Evolutionary conservation across 2,113 vertebrate genomes (phyloP).

Genomic region (Columbina picui): DNA sequence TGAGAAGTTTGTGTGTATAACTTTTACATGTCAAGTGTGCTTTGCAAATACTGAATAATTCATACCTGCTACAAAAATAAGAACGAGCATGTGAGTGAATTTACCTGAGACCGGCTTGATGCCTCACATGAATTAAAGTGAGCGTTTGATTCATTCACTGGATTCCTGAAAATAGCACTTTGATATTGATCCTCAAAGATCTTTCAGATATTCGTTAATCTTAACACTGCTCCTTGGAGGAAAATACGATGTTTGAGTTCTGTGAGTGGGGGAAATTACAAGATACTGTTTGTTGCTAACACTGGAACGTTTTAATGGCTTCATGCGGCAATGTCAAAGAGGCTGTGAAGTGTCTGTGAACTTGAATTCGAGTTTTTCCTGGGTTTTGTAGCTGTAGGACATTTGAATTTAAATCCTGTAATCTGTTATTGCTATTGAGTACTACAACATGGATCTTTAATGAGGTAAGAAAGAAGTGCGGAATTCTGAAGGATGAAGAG

Average conservation of each 20-base stretch:
- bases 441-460: neutral
- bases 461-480: neutral
- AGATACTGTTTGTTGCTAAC: rapidly evolving
- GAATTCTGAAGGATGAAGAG: neutral
- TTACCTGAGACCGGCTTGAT: conserved; percentile 34
- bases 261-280: neutral
- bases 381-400: neutral
- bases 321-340: neutral
- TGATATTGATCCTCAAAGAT: conserved; percentile 44
- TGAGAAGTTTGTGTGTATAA: neutral
- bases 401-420: neutral
- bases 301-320: neutral
- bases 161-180: conserved; percentile 20
- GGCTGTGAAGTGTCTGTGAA: neutral
- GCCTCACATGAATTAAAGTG: neutral
- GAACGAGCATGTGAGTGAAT: neutral
- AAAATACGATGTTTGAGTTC: neutral
- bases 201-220: conserved; percentile 30
- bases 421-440: neutral
- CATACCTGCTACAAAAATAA: conserved; percentile 20
- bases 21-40: neutral
- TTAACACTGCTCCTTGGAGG: neutral
- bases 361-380: neutral
- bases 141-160: conserved; percentile 38
- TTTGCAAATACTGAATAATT: conserved; percentile 25